Base-by-base conservation (phyloP, 2,797 vertebrate species). In the Platyrinchus mystaceus region DNA sequence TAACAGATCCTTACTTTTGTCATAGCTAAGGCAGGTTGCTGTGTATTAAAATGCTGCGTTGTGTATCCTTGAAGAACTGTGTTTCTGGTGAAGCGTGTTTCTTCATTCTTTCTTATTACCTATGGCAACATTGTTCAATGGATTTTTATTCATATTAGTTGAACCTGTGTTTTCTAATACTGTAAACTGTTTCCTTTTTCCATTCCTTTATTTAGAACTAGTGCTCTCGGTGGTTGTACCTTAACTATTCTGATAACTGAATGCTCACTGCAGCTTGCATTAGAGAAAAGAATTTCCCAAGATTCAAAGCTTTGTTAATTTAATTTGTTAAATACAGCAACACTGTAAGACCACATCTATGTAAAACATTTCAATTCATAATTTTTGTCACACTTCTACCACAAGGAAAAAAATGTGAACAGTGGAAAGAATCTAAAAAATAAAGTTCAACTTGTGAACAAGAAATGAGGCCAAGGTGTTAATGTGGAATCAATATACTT, bases 31-130 rank as follows among this genome's bases (percentile, higher is more conserved):
- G 80, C 91, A 90, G 77, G 74, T 49, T 75, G 94, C 94, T 97
- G 74, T 97, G 95, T 95, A 94, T 93, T 95, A 96, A 96, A 96
- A 93, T 90, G 92, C 86, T 78, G 6, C 66, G 73, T 70, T 91
- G 59, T 95, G 81, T 95, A 87, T 88, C 92, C 90, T 83, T 96
- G 76, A 96, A 85, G 43, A 96, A 90, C 76, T 82, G 50, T 94
- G 95, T 90, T 90, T 97, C 93, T 94, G 93, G 78, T 97, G 89
- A 97, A 92, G 73, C 92, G 89, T 66, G 74, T 95, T 94, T 96
- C 94, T 76, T 94, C 60, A 47, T 96, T 89, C 60, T 83, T 83
- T 81, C 64, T 49, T 74, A 49, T 64, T 78, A 92, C 34, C 28
- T 87, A 24, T 15, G 58, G 89, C 88, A 96, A 95, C 94, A 96